Conservation (phyloP, 1,140 invertebrate species). For the Helicoverpa zea region DNA sequence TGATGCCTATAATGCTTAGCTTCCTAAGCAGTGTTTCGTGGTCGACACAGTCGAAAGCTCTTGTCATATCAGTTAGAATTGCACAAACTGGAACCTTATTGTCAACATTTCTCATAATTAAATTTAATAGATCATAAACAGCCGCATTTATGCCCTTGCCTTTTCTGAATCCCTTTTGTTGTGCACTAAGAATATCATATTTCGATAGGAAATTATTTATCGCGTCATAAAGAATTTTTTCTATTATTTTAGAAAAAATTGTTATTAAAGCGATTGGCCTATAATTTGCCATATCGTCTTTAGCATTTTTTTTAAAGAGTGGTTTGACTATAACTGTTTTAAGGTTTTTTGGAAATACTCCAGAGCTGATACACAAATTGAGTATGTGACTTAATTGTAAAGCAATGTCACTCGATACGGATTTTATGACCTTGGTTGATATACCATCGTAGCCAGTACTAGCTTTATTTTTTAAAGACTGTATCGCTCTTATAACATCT, state of each 20-base stretch:
- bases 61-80: slow-evolving; percentile 1
- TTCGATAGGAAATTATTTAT: neutral
- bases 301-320: neutral
- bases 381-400: neutral
- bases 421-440: neutral
- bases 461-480: neutral
- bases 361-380: neutral
- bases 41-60: neutral
- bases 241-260: neutral
- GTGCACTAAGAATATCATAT: neutral
- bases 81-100: neutral
- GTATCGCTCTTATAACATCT: neutral
- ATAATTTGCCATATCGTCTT: neutral
- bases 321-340: neutral
- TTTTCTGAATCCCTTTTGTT: slow-evolving; percentile 6
- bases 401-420: neutral
- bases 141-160: slow-evolving; percentile 9
- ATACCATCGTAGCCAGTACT: neutral
- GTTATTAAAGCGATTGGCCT: neutral
- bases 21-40: neutral
- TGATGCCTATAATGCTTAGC: too few species aligned
- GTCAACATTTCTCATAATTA: neutral
- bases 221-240: neutral
- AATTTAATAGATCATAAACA: neutral
- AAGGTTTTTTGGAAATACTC: neutral